phyloP scores from a whole-genome alignment of 2,888 invertebrate species.

The Rhodophaea formosa region DNA sequence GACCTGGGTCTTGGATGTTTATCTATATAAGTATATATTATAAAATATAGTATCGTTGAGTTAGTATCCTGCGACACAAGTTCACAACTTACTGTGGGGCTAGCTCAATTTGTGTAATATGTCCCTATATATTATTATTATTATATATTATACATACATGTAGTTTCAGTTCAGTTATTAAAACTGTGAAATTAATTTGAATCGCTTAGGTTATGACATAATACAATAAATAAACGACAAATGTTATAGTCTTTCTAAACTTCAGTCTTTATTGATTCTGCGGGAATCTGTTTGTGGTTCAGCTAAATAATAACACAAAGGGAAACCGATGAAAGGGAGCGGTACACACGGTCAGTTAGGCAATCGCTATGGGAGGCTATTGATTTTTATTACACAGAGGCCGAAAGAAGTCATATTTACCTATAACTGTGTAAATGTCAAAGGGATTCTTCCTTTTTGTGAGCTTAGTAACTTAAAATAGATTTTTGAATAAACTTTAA shows the following conservation, averaged over 20 bases:
- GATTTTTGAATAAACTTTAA: too few relatives aligned
- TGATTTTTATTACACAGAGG: conserved; percentile 37
- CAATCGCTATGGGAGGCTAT: conserved; percentile 41
- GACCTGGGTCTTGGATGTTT: too few relatives aligned
- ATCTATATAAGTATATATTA: too few relatives aligned
- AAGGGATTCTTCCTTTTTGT: not conserved
- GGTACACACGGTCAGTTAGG: conserved; percentile 47
- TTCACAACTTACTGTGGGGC: too few relatives aligned
- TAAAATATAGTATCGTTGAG: too few relatives aligned
- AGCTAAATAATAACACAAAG: conserved; percentile 44
- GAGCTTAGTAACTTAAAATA: too few relatives aligned
- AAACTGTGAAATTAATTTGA: too few relatives aligned
- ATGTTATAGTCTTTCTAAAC: not conserved
- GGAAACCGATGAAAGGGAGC: conserved; percentile 38
- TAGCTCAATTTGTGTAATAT: too few relatives aligned
- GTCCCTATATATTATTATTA: too few relatives aligned
- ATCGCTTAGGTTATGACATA: not conserved
- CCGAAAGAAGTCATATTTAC: conserved; percentile 27
- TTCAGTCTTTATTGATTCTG: conserved; percentile 16
- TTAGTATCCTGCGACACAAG: too few relatives aligned
- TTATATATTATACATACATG: too few relatives aligned
- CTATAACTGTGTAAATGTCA: conserved; percentile 18
- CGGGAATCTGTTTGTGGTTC: conserved; percentile 35
- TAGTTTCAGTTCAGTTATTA: too few relatives aligned
- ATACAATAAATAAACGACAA: not conserved